Conservation (phyloP, 2,113 vertebrate species). For the Glaucomys volans region DNA sequence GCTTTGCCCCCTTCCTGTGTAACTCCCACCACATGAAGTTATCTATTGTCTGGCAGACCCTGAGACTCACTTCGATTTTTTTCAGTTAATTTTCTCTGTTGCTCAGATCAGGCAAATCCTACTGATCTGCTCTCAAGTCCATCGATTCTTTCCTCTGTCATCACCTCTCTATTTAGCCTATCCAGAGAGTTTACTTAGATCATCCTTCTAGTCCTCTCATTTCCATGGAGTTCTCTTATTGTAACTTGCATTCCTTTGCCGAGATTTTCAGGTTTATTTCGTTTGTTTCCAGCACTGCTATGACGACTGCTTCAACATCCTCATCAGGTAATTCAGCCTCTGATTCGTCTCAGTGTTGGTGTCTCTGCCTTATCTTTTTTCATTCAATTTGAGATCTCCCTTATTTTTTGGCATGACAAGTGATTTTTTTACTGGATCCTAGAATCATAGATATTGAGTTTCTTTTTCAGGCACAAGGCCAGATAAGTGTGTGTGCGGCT, state of each 20-base stretch:
- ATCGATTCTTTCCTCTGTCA: too few relatives aligned
- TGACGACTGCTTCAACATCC: neutral
- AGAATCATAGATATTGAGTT: neutral
- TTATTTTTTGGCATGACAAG: neutral
- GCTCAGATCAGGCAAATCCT: neutral
- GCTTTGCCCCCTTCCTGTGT: neutral
- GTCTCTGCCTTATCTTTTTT: neutral
- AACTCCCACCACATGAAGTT: neutral
- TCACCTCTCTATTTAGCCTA: neutral
- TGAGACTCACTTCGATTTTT: neutral
- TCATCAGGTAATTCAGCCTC: neutral
- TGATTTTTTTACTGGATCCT: neutral
- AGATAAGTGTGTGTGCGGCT: neutral
- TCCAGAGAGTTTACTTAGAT: neutral
- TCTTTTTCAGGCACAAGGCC: neutral
- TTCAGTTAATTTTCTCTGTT: neutral
- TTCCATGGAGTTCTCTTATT: neutral
- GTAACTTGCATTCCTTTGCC: neutral
- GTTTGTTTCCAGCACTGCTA: neutral
- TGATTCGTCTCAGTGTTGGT: neutral
- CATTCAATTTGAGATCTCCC: neutral
- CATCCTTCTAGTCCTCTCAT: neutral
- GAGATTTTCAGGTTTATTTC: neutral
- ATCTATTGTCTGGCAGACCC: neutral
- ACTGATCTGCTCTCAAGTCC: neutral